These are phyloP conservation scores for Kryptolebias ocellatus DNA, from an alignment of 2,797 vertebrate species.

Conservation along the genomic window DNA sequence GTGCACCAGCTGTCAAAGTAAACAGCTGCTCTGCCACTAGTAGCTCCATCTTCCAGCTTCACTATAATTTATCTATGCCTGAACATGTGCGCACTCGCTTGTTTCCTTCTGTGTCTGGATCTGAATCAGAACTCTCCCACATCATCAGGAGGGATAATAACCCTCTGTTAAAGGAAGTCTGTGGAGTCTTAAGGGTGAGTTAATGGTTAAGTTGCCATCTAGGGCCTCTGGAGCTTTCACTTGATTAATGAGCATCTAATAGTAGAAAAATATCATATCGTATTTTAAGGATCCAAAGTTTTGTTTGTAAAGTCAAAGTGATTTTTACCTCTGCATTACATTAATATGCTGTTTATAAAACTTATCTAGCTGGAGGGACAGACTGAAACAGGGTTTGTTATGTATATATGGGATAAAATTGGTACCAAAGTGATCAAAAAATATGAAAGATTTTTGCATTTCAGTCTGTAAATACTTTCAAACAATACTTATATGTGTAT, in stretches of 20 bases:
- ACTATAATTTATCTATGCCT: constrained; percentile 70
- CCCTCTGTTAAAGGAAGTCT: constrained; percentile 57
- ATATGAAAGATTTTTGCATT: too few species aligned
- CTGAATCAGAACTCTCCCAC: constrained; percentile 16
- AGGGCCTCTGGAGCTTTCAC: constrained; percentile 12
- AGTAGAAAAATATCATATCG: constrained; percentile 35
- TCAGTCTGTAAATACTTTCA: too few species aligned
- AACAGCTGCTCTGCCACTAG: constrained; percentile 73
- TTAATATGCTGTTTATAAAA: too few species aligned
- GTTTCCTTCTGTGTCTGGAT: background rate
- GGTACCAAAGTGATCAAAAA: too few species aligned
- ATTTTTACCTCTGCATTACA: too few species aligned
- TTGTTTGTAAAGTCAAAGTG: constrained; percentile 17
- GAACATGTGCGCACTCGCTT: constrained; percentile 11
- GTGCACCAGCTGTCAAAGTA: constrained; percentile 72
- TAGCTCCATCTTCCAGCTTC: constrained; percentile 56
- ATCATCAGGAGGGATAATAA: constrained; percentile 58
- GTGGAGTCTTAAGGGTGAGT: constrained; percentile 65
- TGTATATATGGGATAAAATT: too few species aligned
- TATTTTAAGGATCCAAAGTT: constrained; percentile 49
- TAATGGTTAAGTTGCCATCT: constrained; percentile 70
- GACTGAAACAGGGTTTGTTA: too few species aligned
- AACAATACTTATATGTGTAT: too few species aligned
- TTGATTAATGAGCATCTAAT: constrained; percentile 68
- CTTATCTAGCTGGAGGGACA: too few species aligned